Percentiles rank a stretch among this genome's conserved stretches.
Evolutionary conservation across 2,888 invertebrate genomes (phyloP).

Genomic region (Drosophila helvetica): DNA sequence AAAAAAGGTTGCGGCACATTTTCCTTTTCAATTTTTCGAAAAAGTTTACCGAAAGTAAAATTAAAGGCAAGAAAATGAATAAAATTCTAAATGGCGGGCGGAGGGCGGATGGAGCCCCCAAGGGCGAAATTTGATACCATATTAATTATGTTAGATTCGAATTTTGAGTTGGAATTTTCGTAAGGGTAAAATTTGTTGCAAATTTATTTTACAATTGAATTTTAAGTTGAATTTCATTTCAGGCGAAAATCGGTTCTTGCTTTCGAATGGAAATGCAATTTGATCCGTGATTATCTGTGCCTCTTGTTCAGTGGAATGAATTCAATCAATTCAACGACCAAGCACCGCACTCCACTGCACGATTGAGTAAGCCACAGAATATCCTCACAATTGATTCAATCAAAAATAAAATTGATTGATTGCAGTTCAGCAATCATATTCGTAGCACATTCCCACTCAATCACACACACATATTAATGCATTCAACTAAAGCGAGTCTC

Average conservation of each 20-base stretch:
- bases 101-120: neutral
- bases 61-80: neutral
- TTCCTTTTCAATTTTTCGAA: constrained; percentile 59
- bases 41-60: constrained; percentile 10
- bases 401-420: constrained; percentile 9
- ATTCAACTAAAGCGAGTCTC: no score
- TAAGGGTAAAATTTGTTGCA: constrained; percentile 12
- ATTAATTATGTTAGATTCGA: constrained; percentile 8
- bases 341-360: no score
- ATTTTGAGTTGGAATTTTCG: constrained; percentile 4
- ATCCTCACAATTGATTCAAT: constrained; percentile 12
- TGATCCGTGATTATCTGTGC: neutral
- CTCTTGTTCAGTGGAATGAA: no score
- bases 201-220: constrained; percentile 1
- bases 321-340: no score
- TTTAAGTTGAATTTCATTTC: neutral
- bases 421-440: constrained; percentile 19
- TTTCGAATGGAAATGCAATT: neutral
- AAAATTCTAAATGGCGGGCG: no score
- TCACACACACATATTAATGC: neutral
- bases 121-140: constrained; percentile 5
- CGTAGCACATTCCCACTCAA: constrained; percentile 10
- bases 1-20: constrained; percentile 50
- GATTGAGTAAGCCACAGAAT: neutral
- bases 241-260: neutral